phyloP scores from a whole-genome alignment of 2,113 vertebrate species.

The Girardinichthys multiradiatus region DNA sequence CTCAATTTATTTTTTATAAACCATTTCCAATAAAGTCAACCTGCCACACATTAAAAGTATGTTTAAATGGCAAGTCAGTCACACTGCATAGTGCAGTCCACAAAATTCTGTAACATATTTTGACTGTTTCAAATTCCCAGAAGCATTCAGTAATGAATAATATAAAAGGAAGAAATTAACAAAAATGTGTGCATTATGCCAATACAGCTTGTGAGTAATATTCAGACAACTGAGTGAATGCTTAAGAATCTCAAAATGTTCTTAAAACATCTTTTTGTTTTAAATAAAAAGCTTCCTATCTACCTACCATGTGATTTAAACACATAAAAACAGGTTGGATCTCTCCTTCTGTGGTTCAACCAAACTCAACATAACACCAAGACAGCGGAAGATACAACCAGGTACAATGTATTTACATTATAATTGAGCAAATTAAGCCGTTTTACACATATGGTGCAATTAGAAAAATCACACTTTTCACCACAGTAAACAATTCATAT shows the following conservation, averaged over 20 bases:
- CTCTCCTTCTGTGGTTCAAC: not conserved
- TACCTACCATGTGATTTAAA: not conserved
- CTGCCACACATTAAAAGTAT: not conserved
- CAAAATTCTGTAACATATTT: constrained; percentile 24
- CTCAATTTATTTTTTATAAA: not conserved
- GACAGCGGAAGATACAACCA: too few species aligned
- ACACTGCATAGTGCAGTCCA: not conserved
- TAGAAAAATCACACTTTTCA: too few species aligned
- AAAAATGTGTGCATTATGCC: not conserved
- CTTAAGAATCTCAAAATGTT: too few species aligned
- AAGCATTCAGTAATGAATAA: constrained; percentile 24
- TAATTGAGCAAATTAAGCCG: too few species aligned
- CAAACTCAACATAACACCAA: too few species aligned
- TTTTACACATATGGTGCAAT: too few species aligned
- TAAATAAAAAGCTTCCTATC: too few species aligned
- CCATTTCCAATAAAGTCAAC: not conserved
- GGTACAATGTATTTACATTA: too few species aligned
- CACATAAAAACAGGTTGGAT: not conserved
- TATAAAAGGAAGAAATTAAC: constrained; percentile 11
- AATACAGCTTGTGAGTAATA: too few species aligned
- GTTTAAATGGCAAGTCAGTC: constrained; percentile 18
- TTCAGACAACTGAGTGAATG: too few species aligned
- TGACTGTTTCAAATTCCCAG: constrained; percentile 28
- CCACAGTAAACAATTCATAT: too few species aligned
- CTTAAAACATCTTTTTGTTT: too few species aligned